phyloP scores from a whole-genome alignment of 2,797 vertebrate genomes.

The Xyrichtys novacula region DNA sequence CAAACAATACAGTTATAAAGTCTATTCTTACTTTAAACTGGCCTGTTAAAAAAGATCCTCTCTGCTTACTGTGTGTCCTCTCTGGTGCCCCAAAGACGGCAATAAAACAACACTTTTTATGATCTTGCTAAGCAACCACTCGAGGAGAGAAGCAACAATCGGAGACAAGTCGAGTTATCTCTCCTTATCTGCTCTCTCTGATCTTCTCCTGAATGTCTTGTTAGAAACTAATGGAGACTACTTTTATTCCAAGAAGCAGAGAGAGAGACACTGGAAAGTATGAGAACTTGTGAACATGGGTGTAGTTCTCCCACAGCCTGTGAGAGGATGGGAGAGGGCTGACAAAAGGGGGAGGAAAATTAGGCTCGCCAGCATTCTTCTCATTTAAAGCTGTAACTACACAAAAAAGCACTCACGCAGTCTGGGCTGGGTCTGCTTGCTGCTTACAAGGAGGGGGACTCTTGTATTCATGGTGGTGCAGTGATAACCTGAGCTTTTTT shows the following conservation, averaged over 20 bases:
- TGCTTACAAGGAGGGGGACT: slow-evolving; percentile 86
- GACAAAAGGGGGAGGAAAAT: slow-evolving; percentile 90
- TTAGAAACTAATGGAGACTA: background rate
- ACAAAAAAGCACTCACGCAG: slow-evolving; percentile 87
- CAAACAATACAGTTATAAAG: slow-evolving; percentile 61
- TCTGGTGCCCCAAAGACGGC: slow-evolving; percentile 64
- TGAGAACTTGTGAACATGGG: slow-evolving; percentile 77
- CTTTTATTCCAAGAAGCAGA: slow-evolving; percentile 8
- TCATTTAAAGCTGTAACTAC: slow-evolving; percentile 97
- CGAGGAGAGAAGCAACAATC: slow-evolving; percentile 21
- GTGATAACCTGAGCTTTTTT: slow-evolving; percentile 79
- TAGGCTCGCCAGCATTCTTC: slow-evolving; percentile 96
- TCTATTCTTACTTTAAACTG: slow-evolving; percentile 75
- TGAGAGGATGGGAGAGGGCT: slow-evolving; percentile 83
- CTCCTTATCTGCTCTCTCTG: slow-evolving; percentile 36
- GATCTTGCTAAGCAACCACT: slow-evolving; percentile 63
- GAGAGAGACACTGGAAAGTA: slow-evolving; percentile 56
- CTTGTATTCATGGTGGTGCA: slow-evolving; percentile 84
- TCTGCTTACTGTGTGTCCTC: slow-evolving; percentile 52
- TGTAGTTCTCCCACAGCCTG: slow-evolving; percentile 78
- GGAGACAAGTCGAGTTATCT: slow-evolving; percentile 15
- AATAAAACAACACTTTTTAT: slow-evolving; percentile 78
- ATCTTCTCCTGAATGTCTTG: slow-evolving; percentile 8
- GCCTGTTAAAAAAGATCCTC: slow-evolving; percentile 63
- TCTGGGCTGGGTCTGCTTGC: slow-evolving; percentile 89